Percentiles rank a stretch among this genome's conserved stretches.
These are phyloP conservation scores for Apamea crenata DNA, from an alignment of 2,888 invertebrate genomes.

Conservation along the genomic window DNA sequence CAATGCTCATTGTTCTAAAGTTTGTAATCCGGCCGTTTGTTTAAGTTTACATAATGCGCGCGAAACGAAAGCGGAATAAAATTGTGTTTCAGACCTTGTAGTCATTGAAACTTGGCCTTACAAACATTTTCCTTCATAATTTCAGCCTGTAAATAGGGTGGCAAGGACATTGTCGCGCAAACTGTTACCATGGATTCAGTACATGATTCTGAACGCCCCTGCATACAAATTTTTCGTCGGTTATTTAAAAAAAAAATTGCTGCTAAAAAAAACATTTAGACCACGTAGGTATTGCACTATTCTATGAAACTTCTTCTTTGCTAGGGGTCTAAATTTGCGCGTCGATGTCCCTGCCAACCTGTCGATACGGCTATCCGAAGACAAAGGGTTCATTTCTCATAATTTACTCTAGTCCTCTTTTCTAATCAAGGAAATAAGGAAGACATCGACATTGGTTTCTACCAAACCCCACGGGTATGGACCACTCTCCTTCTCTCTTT, in stretches of 20 bases:
- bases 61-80: slow-evolving; percentile 62
- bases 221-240: too few relatives aligned
- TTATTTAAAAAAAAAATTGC: too few relatives aligned
- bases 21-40: slow-evolving; percentile 49
- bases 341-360: too few relatives aligned
- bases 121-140: background rate
- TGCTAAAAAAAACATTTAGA: background rate
- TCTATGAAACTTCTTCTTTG: background rate
- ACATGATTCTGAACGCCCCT: too few relatives aligned
- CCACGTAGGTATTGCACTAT: background rate
- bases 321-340: background rate
- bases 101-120: background rate
- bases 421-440: too few relatives aligned
- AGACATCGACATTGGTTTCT: too few relatives aligned
- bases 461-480: background rate
- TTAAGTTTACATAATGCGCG: slow-evolving; percentile 67
- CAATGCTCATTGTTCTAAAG: slow-evolving; percentile 71
- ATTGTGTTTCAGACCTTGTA: slow-evolving; percentile 18
- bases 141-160: background rate
- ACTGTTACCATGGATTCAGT: background rate
- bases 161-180: background rate
- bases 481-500: background rate
- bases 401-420: background rate
- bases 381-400: background rate
- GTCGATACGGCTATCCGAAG: background rate